A percentile compares a stretch with the other conserved stretches of the same genome.
These are phyloP conservation scores for Vultur gryphus DNA, from an alignment of 2,797 vertebrate species.

Conservation along the genomic window DNA sequence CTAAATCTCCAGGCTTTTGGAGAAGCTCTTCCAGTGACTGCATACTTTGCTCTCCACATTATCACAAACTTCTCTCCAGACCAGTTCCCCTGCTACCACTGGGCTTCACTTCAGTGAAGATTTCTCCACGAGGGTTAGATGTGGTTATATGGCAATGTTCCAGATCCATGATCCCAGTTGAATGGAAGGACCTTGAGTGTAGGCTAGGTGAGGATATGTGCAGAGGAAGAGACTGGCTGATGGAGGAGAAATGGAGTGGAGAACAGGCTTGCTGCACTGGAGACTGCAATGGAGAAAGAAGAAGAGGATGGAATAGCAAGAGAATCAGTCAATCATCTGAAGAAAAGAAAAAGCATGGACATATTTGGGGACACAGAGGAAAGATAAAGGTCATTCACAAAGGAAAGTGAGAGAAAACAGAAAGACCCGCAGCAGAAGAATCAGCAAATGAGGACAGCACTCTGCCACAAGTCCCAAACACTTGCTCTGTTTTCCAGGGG, in stretches of 20 bases:
- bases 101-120: not conserved
- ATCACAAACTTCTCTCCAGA: not conserved
- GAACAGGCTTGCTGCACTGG: not conserved
- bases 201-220: not conserved
- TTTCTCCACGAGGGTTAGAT: not conserved
- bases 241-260: not conserved
- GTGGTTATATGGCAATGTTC: not conserved
- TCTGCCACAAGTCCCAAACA: not conserved
- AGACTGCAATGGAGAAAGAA: not conserved
- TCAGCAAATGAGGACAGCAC: not conserved
- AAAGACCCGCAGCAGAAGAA: not conserved
- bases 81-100: not conserved
- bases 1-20: constrained; percentile 27
- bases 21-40: not conserved
- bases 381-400: not conserved
- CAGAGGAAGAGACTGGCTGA: not conserved
- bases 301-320: not conserved
- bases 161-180: not conserved
- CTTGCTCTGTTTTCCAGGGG: not conserved
- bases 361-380: not conserved
- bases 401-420: not conserved
- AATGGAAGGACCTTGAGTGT: not conserved
- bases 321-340: not conserved
- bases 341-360: not conserved
- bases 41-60: not conserved